Evolutionary conservation across 2,888 invertebrate genomes (phyloP), one percentile per base, ranked within the genome.

Genomic region (Erebia epiphron): DNA sequence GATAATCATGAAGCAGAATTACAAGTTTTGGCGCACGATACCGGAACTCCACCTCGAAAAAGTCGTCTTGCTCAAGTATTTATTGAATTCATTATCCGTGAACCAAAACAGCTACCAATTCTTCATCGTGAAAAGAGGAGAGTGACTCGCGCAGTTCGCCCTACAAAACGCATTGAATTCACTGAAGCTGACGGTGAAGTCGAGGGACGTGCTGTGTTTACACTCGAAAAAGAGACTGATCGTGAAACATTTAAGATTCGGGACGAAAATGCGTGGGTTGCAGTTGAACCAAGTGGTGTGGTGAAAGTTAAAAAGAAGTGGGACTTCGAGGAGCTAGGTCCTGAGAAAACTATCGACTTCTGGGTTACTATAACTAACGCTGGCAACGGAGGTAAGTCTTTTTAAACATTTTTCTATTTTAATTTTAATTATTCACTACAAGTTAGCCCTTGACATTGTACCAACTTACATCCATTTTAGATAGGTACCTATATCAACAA

Each of bases 231-330:
- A 87, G 98, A 98, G 91, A 97, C 97, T 66, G 98, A 98, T 78
- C 95, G 97, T 82, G 98, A 98, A 88, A 97, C 97, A 11, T 98
- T 98, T 88, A 98, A 98, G 91, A 98, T 98, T 82, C 95, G 98
- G 80, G 98, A 98, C 83, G 98, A 98, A 86, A 98, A 98, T 94
- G 96, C 97, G 77, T 98, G 98, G 98, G 98, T 98, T 70, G 97
- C 97, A 61, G 98, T 98, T 68, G 98, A 97, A 88, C 95, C 97
- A 61, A 98, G 97, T 91, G 98, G 98, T 79, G 97, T 97, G 70
- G 98, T 98, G 82, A 96, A 97, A 83, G 98, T 98, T 76, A 98
- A 98, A 92, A 97, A 98, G 95, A 98, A 98, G 95, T 98, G 98
- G 98, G 98, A 98, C 95, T 98, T 98, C 89, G 98, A 98, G 86